Base-by-base conservation (phyloP, 1,140 invertebrate species). In the Platyscapa corneri region DNA sequence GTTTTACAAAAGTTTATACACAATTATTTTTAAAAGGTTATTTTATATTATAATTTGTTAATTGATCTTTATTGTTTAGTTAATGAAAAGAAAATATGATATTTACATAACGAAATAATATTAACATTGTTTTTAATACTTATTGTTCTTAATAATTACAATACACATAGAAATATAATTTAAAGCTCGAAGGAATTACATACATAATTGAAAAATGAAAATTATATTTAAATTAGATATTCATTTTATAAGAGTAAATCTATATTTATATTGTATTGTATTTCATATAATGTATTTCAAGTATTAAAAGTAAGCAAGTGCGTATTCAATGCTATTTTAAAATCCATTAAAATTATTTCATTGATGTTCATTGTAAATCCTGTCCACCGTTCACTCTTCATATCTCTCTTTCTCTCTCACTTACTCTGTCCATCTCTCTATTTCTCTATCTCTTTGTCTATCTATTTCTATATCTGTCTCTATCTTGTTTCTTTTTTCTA, bases 391-490 rank as follows among this genome's bases (percentile, higher is more conserved):
- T 53, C 18, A 27, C 20, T 60, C 23, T 27, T 23, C 30, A 64
- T 81, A 30, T 32, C 32, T 34, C 49, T 53, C 49, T 53, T 18
- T 37, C 49, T 30, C 70, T n/a, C 72, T 76, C 27, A 27, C 70
- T 77, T 23, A 72, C 83, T 18, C 32, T n/a, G 27, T 37, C 27
- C 34, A 53, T 39, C 37, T 10, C 18, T n/a, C 27, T 8, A 8
- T 78, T 32, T 32, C 32, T 74, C 53, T 75, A 0, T 76, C n/a
- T 76, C 14, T 67, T n/a, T 65, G 0, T 56, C 60, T 84, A 14
- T 78, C 80, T 76, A 34, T 37, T 8, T 65, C 7, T 46, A 30
- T 39, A n/a, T 39, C 56, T 80, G 37, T 80, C 34, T 67, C n/a
- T 72, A 23, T 65, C 64, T 70, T 53, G 49, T 3, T 67, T 39